Evolutionary conservation across 2,113 vertebrate genomes (phyloP).

Genomic region (Aldabrachelys gigantea): DNA sequence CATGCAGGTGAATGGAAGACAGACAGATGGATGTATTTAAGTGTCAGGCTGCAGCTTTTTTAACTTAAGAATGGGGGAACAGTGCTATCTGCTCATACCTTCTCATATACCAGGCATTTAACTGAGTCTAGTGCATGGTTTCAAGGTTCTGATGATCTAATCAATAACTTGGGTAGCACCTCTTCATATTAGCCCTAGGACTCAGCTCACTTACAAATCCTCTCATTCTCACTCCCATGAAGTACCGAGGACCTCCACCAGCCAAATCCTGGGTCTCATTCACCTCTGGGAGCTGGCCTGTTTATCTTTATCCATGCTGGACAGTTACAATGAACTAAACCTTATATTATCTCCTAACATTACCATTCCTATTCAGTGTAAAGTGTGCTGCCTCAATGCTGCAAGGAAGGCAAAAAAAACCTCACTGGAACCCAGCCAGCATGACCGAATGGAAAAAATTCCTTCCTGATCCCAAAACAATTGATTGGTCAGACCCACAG

Average conservation of each 20-base stretch:
- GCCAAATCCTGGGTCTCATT: background rate
- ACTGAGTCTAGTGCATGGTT: background rate
- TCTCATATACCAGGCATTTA: constrained; percentile 46
- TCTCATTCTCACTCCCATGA: background rate
- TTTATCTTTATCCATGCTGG: background rate
- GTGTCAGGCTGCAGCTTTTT: background rate
- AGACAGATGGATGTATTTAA: rapidly evolving
- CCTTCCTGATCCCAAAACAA: background rate
- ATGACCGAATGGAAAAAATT: background rate
- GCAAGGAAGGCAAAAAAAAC: background rate
- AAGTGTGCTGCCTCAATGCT: background rate
- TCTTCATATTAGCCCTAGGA: constrained; percentile 1
- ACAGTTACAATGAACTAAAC: background rate
- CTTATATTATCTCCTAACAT: background rate
- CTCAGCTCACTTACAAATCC: background rate
- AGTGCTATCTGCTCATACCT: background rate
- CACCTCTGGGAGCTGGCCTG: background rate
- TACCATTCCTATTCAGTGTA: background rate
- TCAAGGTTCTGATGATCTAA: background rate
- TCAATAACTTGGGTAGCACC: constrained; percentile 9
- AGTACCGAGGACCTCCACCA: background rate
- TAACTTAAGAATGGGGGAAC: constrained; percentile 16
- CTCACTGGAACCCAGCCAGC: background rate
- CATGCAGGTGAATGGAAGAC: background rate
- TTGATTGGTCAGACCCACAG: background rate